Base-by-base conservation (phyloP, 2,113 vertebrate genomes). In the Chionomys nivalis region DNA sequence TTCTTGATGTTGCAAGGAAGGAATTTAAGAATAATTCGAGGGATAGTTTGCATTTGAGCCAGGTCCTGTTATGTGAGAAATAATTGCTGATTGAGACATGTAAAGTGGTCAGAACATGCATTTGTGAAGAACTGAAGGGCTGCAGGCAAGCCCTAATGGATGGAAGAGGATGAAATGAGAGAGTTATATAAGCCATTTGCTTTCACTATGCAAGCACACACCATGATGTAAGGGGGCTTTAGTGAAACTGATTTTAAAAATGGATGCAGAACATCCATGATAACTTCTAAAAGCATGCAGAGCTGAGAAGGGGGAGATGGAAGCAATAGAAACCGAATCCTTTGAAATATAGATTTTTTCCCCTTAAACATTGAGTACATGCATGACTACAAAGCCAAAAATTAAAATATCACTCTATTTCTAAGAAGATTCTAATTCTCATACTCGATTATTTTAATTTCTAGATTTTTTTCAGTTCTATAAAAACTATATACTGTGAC, bases 241-340 rank as follows among this genome's bases (percentile, higher is more conserved):
- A 23, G 36, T 55, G 8, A 86, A 36, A 86, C 78, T 70, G 52
- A 58, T 21, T 58, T 58, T 58, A 66, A 93, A 82, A 31, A 81
- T 4, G 39, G 39, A 66, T 66, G 70, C 4, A 4, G 14, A 55
- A 86, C 16, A 5, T 19, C 77, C 21, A 19, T 7, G 23, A 17
- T 26, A n/a, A 52, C 65, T 33, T 26, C 36, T 31, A 47, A 47
- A 19, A 42, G 36, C 47, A 28, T 24, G 6, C 39, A 44, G 33
- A 5, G 3, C 21, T 9, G 23, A 88, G 1, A 55, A 55, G 52
- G 49, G 14, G 26, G 6, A 73, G 31, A 9, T 52, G 16, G 65
- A 52, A 19, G 7, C 5, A 19, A 28, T 0, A n/a, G 24, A 63
- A 3, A 24, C 0, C 14, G 36, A 89, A 8, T 26, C 2, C 6